A percentile compares a stretch with the other conserved stretches of the same genome.
Evolutionary conservation across 1,140 invertebrate species (phyloP).

Genomic region (Nebria ingens): DNA sequence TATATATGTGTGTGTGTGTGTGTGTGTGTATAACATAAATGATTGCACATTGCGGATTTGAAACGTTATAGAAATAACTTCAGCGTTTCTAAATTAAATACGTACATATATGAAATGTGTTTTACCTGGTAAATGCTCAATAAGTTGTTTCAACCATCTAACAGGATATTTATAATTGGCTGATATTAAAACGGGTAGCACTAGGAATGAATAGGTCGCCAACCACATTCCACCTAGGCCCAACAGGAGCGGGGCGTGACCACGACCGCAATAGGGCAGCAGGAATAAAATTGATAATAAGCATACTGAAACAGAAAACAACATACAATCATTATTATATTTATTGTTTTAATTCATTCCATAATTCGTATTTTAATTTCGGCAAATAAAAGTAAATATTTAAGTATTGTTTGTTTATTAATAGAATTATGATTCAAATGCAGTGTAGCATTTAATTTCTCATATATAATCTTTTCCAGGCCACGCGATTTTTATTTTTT

Average conservation of each 20-base stretch:
- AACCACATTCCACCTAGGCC: conserved; percentile 45
- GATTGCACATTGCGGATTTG: no score
- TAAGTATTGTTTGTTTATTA: background rate
- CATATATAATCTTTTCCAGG: background rate
- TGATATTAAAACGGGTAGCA: conserved; percentile 49
- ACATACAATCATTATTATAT: no score
- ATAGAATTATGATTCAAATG: background rate
- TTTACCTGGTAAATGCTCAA: conserved; percentile 26
- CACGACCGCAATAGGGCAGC: conserved; percentile 46
- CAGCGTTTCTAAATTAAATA: no score
- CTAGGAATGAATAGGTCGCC: conserved; percentile 49
- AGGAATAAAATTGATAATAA: conserved; percentile 49
- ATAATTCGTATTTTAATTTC: no score
- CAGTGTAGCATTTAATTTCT: background rate
- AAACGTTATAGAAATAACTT: no score
- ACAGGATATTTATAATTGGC: conserved; percentile 54
- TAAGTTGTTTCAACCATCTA: conserved; percentile 33
- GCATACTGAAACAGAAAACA: conserved; percentile 43
- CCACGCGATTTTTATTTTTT: no score
- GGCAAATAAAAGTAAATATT: conserved; percentile 11
- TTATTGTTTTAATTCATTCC: conserved; percentile 8
- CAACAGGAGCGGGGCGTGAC: conserved; percentile 44
- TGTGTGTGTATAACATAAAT: no score
- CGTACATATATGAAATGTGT: no score
- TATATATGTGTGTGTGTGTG: no score